Base-by-base conservation (phyloP, 2,113 vertebrate genomes). In the Herpailurus yagouaroundi region DNA sequence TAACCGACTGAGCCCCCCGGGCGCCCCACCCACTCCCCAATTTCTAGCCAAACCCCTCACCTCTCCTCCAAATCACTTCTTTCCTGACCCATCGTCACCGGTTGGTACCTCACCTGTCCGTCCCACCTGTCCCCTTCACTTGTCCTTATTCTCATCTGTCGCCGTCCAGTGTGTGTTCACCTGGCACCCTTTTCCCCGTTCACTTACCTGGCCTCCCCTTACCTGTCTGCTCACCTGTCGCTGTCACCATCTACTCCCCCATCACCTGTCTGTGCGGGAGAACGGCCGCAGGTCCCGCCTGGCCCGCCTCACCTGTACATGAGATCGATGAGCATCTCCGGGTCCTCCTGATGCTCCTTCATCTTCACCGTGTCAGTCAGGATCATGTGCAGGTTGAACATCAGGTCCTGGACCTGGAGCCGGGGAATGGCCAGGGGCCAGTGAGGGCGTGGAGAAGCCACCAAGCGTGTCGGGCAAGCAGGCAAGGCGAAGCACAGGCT, bases 321-420 rank as follows among this genome's bases (percentile, higher is more conserved):
- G 38, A 99, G 98, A 97, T 99, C 99, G 1, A 99, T 98, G 79
- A 99, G 99, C 99, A 99, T 99, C 98, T 99, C 99, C 0, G 99
- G 99, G 97, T 99, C 99, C 89, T 99, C 99, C 98, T 99, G 99
- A 91, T 99, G 99, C 79, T 99, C 99, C 96, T 99, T 99, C 99
- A 99, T 99, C 97, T 99, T 99, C 50, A 99, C 99, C 0, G 99
- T 99, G 98, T 99, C 99, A 0, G 99, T 99, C 63, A 99, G 99
- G 98, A 99, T 99, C 99, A 99, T 99, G 98, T 99, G 99, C 95
- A 99, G 97, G 98, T 99, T 99, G 98, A 99, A 99, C 96, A 99
- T 99, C 74, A 99, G 98, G 98, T 99, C 99, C 97, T 99, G 99
- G 31, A 99, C 99, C 99, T 99, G 97, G 6, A 16, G 7, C 23